Evolutionary conservation across 2,888 invertebrate genomes (phyloP).

Genomic region (Nesidiocoris tenuis): DNA sequence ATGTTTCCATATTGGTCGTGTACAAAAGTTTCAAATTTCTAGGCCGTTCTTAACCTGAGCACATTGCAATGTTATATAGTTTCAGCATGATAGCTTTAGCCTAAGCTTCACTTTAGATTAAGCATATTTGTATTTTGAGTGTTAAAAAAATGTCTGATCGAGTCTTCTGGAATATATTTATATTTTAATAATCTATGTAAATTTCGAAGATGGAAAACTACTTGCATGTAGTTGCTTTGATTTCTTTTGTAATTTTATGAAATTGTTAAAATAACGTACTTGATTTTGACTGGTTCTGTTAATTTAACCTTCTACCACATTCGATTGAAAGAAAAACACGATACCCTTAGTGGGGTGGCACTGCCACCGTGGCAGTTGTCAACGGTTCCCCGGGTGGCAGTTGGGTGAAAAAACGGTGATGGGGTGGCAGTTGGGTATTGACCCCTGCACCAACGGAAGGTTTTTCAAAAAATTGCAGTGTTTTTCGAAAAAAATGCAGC

Average conservation of each 20-base stretch:
- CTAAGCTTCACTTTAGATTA: not conserved
- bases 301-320: not conserved
- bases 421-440: too few species aligned
- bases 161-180: slow-evolving; percentile 21
- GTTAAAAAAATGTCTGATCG: not conserved
- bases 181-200: slow-evolving; percentile 25
- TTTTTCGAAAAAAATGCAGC: too few species aligned
- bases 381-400: too few species aligned
- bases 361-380: too few species aligned
- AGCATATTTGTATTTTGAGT: not conserved
- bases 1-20: not conserved
- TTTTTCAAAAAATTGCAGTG: too few species aligned
- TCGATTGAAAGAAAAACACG: too few species aligned
- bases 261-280: slow-evolving; percentile 26
- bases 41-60: not conserved
- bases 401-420: too few species aligned
- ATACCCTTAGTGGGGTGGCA: too few species aligned
- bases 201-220: slow-evolving; percentile 11
- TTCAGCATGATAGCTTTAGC: not conserved
- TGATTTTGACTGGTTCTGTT: slow-evolving; percentile 2
- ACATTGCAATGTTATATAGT: not conserved
- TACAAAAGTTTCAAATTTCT: not conserved
- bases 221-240: slow-evolving; percentile 16
- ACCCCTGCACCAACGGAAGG: too few species aligned
- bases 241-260: slow-evolving; percentile 35